Evolutionary conservation across 2,113 vertebrate genomes (phyloP).

Genomic region (Rynchops niger): DNA sequence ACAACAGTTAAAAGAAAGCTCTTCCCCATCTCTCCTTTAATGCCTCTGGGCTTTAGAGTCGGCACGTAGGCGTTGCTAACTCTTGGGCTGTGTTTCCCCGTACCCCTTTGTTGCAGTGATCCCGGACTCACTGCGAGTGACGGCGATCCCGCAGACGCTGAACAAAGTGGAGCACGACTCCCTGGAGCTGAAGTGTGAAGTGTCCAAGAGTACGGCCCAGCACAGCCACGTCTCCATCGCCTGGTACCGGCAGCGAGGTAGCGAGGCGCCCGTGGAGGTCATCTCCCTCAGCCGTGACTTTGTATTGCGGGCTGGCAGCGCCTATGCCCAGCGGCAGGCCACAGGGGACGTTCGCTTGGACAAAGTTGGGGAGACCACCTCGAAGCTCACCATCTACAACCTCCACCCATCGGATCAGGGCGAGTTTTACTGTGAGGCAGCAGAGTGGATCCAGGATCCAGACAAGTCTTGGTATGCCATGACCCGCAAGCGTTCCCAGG

Average conservation of each 20-base stretch:
- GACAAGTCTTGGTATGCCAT: constrained; percentile 92
- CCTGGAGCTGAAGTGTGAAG: constrained; percentile 89
- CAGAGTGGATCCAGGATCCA: constrained; percentile 94
- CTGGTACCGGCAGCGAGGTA: constrained; percentile 84
- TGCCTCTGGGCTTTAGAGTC: neutral
- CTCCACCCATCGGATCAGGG: constrained; percentile 92
- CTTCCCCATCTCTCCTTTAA: neutral
- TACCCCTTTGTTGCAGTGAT: constrained; percentile 82
- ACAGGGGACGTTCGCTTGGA: constrained; percentile 90
- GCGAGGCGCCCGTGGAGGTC: constrained; percentile 84
- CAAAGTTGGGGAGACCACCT: constrained; percentile 86
- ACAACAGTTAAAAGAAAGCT: neutral
- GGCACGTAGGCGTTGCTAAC: fast-evolving
- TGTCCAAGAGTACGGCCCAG: constrained; percentile 83
- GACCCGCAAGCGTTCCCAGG: constrained; percentile 92
- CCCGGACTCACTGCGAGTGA: constrained; percentile 85
- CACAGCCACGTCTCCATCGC: constrained; percentile 92
- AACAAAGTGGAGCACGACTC: constrained; percentile 92
- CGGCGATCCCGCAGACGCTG: constrained; percentile 81
- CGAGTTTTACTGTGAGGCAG: constrained; percentile 91
- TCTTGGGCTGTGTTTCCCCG: neutral
- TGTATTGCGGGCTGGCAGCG: constrained; percentile 81
- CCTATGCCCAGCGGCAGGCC: constrained; percentile 88
- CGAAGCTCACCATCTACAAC: constrained; percentile 90
- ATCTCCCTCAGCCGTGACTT: constrained; percentile 91